Evolutionary conservation across 1,140 invertebrate species (phyloP), one percentile per base, ranked within the genome.

Genomic region (Cotesia vestalis): DNA sequence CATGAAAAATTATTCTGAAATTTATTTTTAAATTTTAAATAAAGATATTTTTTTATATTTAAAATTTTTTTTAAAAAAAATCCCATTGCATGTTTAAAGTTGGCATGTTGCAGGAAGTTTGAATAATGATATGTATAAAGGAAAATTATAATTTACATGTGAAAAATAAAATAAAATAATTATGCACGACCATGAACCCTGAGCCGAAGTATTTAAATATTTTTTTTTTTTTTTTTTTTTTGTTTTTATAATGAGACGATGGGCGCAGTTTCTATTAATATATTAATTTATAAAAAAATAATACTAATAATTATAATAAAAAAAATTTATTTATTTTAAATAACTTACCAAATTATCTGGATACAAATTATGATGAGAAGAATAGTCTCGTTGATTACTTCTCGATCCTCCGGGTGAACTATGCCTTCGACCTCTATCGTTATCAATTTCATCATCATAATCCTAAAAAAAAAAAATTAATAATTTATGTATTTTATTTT

Each of bases 261-360:
- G 27, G 27, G 27, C 27, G 27, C 27, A 27, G 27, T 27, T 27
- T 27, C 27, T 27, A 51, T 27, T 20, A 64, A 59, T 17, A 59
- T 27, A 27, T 59, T 60, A 66, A 38, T 51, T 11, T 57, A 27
- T 52, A 38, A 68, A 63, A 59, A 2, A 12, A 63, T 52, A 40
- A 59, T 57, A 46, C 57, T 64, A 14, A 59, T 20, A n/a, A 55
- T 27, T 12, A 66, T n/a, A 73, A 51, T 60, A 51, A 59, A 8
- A 11, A 20, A 61, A 5, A 12, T 12, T 46, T 8, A 46, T 46
- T 46, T 46, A 46, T 46, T 27, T 27, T 27, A 27, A 46, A 9
- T 6, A 38, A 80, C 85, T 87, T 78, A 87, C 86, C 83, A 87
- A 80, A 81, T 86, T 86, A 68, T 86, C 85, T 27, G 84, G 78